phyloP scores from a whole-genome alignment of 1,140 invertebrate species.

The Akabosia matsudoensis region DNA sequence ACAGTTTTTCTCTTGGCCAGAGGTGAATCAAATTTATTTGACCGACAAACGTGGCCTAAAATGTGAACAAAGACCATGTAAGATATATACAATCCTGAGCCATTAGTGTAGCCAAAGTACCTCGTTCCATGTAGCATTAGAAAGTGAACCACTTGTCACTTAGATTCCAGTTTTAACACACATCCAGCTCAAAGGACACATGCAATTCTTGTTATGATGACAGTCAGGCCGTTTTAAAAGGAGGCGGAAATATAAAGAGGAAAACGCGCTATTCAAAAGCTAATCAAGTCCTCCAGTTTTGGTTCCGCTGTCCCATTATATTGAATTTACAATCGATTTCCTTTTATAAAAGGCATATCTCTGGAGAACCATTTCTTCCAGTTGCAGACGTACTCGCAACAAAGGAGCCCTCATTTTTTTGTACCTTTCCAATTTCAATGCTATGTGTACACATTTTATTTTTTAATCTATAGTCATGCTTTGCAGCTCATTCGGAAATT shows the following conservation, averaged over 20 bases:
- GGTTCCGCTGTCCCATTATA: conserved; percentile 21
- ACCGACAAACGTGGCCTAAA: too few relatives aligned
- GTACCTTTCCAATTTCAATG: not conserved
- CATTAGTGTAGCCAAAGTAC: too few relatives aligned
- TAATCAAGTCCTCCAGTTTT: conserved; percentile 22
- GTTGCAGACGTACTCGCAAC: not conserved
- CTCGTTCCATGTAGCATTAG: too few relatives aligned
- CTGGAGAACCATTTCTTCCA: not conserved
- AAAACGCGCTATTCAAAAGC: conserved; percentile 17
- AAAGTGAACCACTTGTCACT: too few relatives aligned
- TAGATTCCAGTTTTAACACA: too few relatives aligned
- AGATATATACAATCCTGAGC: too few relatives aligned
- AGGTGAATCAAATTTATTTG: too few relatives aligned
- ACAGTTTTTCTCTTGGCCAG: too few relatives aligned
- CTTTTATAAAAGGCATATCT: not conserved
- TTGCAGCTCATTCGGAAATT: not conserved
- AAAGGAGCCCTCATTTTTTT: not conserved
- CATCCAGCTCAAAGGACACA: not conserved
- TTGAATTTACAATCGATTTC: conserved; percentile 25
- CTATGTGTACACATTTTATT: too few relatives aligned
- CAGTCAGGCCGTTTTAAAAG: not conserved
- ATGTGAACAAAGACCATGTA: too few relatives aligned
- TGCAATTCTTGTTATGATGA: not conserved
- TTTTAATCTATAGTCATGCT: too few relatives aligned
- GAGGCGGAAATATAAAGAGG: conserved; percentile 16